Conservation (phyloP, 1,140 invertebrate species). For the Chrysomallon squamiferum region DNA sequence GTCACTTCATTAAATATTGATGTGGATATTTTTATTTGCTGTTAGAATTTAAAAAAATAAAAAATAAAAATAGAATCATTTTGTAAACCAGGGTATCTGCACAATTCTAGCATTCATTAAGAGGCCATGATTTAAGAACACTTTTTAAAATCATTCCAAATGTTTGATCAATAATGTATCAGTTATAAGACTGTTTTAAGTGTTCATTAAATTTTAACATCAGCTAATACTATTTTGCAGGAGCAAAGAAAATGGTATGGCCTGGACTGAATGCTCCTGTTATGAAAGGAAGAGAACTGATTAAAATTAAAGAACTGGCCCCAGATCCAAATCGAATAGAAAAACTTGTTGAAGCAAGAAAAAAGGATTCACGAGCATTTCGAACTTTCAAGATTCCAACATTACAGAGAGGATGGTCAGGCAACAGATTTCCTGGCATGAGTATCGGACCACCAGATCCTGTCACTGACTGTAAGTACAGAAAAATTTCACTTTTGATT, state of each 20-base stretch:
- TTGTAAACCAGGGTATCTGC: too few species aligned
- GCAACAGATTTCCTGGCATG: constrained; percentile 79
- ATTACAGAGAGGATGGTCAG: constrained; percentile 88
- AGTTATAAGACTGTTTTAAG: too few species aligned
- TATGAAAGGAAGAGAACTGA: constrained; percentile 77
- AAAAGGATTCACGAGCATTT: constrained; percentile 71
- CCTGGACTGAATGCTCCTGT: constrained; percentile 89
- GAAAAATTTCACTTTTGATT: not conserved
- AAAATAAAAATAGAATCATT: too few species aligned
- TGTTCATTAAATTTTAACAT: too few species aligned
- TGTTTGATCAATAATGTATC: too few species aligned
- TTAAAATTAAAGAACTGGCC: constrained; percentile 74
- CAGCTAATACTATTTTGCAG: constrained; percentile 25
- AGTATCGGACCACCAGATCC: constrained; percentile 88
- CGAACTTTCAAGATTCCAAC: constrained; percentile 61
- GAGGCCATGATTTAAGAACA: too few species aligned
- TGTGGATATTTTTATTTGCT: too few species aligned
- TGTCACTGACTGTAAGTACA: constrained; percentile 66
- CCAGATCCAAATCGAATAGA: constrained; percentile 76
- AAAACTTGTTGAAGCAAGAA: constrained; percentile 75
- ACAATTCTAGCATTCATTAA: too few species aligned
- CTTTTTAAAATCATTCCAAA: too few species aligned
- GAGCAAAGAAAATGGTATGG: constrained; percentile 69
- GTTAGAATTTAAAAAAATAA: too few species aligned
- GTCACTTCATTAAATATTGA: too few species aligned